Evolutionary conservation across 2,113 vertebrate species (phyloP).

Genomic region (Capra hircus): DNA sequence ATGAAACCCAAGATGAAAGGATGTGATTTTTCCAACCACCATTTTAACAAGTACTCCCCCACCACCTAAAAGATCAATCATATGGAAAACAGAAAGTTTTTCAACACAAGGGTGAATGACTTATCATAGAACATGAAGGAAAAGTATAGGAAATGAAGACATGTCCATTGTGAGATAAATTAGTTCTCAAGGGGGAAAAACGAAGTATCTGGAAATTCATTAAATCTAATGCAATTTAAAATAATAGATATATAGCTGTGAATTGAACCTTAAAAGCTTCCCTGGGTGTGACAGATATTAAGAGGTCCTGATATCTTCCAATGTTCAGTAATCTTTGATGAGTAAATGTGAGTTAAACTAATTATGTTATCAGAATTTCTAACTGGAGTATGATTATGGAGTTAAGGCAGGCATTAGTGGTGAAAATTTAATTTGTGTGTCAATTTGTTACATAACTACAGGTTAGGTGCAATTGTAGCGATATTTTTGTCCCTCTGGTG

Average conservation of each 20-base stretch:
- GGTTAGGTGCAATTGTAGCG: conserved; percentile 40
- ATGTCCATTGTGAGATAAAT: neutral
- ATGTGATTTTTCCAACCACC: neutral
- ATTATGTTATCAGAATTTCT: conserved; percentile 66
- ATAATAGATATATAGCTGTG: neutral
- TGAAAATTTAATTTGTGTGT: conserved; percentile 72
- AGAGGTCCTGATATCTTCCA: neutral
- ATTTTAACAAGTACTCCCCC: neutral
- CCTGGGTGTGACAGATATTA: neutral
- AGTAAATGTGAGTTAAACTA: conserved; percentile 50
- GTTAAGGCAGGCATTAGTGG: conserved; percentile 56
- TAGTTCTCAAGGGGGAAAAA: neutral
- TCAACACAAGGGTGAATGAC: neutral
- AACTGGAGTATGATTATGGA: conserved; percentile 12
- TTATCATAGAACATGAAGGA: neutral
- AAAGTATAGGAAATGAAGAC: neutral
- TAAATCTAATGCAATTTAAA: neutral
- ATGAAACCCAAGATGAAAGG: conserved; percentile 36
- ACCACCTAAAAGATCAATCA: neutral
- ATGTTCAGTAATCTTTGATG: conserved; percentile 6
- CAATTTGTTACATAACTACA: conserved; percentile 65
- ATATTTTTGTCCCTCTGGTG: conserved; percentile 65
- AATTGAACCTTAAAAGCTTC: neutral
- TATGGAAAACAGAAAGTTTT: neutral
- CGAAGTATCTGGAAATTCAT: neutral